A percentile compares a stretch with the other conserved stretches of the same genome.
Evolutionary conservation across 2,113 vertebrate genomes (phyloP).

Genomic region (Empidonax alnorum): DNA sequence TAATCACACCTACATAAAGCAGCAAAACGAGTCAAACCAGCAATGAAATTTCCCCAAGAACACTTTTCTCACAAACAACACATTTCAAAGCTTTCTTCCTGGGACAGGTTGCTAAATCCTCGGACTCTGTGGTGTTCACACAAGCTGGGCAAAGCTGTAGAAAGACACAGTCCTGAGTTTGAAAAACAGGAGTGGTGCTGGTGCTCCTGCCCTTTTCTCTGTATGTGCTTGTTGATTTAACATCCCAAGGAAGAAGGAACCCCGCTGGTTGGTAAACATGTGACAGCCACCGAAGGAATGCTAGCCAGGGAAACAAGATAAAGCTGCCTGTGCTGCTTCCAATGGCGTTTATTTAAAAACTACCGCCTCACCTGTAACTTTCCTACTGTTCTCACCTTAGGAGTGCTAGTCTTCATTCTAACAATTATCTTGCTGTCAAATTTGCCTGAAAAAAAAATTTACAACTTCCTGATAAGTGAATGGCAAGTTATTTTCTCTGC

Average conservation of each 20-base stretch:
- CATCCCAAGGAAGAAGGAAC: slow-evolving; percentile 26
- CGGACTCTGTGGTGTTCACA: background rate
- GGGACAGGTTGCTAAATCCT: background rate
- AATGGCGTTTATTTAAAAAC: background rate
- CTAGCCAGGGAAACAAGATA: slow-evolving; percentile 45
- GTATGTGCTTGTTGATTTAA: background rate
- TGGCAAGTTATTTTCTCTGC: background rate
- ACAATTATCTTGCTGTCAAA: slow-evolving; percentile 10
- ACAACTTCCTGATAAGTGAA: background rate
- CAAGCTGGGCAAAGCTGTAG: background rate
- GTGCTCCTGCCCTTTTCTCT: background rate
- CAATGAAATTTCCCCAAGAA: background rate
- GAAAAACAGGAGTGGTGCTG: background rate
- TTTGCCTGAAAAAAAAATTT: background rate
- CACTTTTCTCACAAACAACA: background rate
- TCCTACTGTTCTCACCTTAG: background rate
- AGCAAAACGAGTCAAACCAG: slow-evolving; percentile 16
- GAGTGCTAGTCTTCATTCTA: background rate
- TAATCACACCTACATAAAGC: background rate
- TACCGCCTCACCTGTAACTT: background rate
- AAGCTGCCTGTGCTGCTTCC: slow-evolving; percentile 32
- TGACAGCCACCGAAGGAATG: slow-evolving; percentile 71
- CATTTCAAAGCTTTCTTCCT: background rate
- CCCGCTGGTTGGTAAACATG: slow-evolving; percentile 8
- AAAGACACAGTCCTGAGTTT: background rate